These are phyloP conservation scores for Hetaerina titia DNA, from an alignment of 2,888 invertebrate species.

Conservation along the genomic window DNA sequence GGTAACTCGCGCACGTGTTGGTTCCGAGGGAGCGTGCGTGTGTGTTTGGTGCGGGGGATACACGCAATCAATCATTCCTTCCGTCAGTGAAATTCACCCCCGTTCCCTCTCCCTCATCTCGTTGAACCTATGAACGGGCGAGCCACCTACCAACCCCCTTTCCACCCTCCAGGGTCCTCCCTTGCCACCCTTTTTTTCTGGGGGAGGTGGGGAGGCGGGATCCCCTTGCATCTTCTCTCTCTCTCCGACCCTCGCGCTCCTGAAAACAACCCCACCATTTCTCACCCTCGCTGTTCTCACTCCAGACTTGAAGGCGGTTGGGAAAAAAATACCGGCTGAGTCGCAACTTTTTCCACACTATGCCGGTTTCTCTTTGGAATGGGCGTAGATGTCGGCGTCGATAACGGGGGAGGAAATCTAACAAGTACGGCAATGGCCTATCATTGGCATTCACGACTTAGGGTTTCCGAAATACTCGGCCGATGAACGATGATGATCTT, in stretches of 20 bases:
- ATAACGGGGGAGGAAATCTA: too few species aligned
- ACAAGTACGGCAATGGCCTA: too few species aligned
- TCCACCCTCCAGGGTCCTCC: not conserved
- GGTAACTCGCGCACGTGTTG: not conserved
- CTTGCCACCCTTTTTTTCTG: not conserved
- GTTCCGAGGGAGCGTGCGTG: not conserved
- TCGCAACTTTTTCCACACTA: too few species aligned
- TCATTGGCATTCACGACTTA: too few species aligned
- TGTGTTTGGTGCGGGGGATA: not conserved
- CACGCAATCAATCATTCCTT: not conserved
- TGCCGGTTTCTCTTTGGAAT: too few species aligned
- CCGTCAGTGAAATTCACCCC: not conserved
- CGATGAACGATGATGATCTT: too few species aligned
- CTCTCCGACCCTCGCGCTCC: not conserved
- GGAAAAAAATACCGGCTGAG: too few species aligned
- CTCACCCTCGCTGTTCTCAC: too few species aligned
- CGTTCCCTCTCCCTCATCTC: not conserved
- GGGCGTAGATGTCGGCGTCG: too few species aligned
- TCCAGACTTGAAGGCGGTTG: too few species aligned
- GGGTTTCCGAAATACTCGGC: too few species aligned
- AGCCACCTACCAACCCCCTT: too few species aligned
- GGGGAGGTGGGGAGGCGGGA: not conserved
- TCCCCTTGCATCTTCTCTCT: conserved; percentile 1
- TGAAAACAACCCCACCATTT: not conserved
- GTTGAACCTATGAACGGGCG: not conserved